Evolutionary conservation across 30 jellyfish, hydroid and myxozoan genomes (phyloP).

Genomic region (Aurelia sp.): DNA sequence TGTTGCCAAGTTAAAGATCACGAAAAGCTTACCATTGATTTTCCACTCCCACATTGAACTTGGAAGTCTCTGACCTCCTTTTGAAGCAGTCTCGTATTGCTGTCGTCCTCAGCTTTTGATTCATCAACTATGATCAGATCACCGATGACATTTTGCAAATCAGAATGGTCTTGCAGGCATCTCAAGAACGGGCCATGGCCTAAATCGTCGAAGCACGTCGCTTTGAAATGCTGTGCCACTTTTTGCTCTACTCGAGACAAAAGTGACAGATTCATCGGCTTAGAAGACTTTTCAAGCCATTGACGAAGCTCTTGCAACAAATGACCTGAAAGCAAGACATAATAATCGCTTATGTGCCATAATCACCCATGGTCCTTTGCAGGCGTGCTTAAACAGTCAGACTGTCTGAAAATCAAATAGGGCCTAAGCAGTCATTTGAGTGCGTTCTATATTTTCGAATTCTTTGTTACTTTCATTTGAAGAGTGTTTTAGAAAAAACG

Average conservation of each 20-base stretch:
- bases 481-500: too few species aligned
- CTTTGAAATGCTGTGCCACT: conserved; percentile 22
- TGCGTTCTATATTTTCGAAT: too few species aligned
- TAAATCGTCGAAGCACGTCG: conserved; percentile 50
- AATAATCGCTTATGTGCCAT: too few species aligned
- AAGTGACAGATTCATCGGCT: conserved; percentile 34
- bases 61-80: conserved; percentile 2
- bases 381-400: too few species aligned
- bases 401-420: too few species aligned
- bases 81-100: neutral
- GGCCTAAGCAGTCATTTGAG: too few species aligned
- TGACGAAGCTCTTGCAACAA: conserved; percentile 6
- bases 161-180: conserved; percentile 25
- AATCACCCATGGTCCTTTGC: too few species aligned
- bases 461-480: too few species aligned
- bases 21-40: neutral
- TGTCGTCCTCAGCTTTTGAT: neutral
- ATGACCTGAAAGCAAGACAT: conserved; percentile 1
- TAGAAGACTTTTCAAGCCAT: conserved; percentile 42
- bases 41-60: conserved; percentile 10
- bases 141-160: conserved; percentile 25
- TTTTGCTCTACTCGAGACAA: conserved; percentile 39
- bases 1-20: neutral
- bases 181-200: conserved; percentile 78
- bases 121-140: neutral